phyloP scores from a whole-genome alignment of 2,113 vertebrate genomes.

The Myiagra hebetior region DNA sequence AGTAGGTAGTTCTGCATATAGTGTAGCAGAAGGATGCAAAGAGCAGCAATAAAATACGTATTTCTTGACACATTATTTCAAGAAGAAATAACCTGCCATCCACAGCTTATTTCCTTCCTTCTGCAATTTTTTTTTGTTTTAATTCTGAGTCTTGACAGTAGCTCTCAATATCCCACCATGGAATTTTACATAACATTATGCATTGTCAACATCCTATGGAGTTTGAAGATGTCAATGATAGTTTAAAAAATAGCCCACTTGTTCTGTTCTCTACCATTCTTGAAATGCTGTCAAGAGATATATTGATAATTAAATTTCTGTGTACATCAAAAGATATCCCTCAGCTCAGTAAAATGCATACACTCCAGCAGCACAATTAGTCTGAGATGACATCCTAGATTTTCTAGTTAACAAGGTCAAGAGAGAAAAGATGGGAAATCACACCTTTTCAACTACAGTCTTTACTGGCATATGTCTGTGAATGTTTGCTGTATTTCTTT shows the following conservation, averaged over 20 bases:
- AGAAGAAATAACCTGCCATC: not conserved
- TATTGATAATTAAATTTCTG: slow-evolving; percentile 30
- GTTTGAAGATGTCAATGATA: not conserved
- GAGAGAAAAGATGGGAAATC: slow-evolving; percentile 12
- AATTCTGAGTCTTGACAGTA: not conserved
- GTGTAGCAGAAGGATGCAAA: not conserved
- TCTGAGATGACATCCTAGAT: slow-evolving; percentile 23
- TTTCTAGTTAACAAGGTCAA: slow-evolving; percentile 47
- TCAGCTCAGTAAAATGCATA: slow-evolving; percentile 5
- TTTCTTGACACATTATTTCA: not conserved
- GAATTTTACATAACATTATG: slow-evolving; percentile 1
- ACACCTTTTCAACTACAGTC: not conserved
- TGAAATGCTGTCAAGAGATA: slow-evolving; percentile 24
- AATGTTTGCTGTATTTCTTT: not conserved
- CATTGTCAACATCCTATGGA: not conserved
- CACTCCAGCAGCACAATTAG: slow-evolving; percentile 14
- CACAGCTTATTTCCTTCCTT: not conserved
- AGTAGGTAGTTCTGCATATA: not conserved
- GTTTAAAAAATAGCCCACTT: slow-evolving; percentile 2
- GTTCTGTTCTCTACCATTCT: not conserved
- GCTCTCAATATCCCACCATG: not conserved
- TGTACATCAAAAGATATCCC: not conserved
- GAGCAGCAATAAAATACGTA: not conserved
- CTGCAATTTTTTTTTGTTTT: not conserved
- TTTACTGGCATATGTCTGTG: not conserved